Base-by-base conservation (phyloP, 1,140 invertebrate species). In the Calliopsis andreniformis region DNA sequence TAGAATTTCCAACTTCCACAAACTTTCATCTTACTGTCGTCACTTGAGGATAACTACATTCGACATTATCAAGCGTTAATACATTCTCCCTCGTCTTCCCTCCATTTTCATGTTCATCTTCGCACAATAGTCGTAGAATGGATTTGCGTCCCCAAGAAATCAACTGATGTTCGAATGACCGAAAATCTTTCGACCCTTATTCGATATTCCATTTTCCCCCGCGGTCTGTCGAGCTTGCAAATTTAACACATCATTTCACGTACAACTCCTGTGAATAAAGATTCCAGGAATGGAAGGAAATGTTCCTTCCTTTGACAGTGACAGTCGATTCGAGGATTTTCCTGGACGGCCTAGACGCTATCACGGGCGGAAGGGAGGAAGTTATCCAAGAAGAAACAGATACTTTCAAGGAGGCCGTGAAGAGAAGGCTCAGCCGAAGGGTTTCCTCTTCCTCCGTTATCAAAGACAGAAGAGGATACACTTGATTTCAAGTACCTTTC, bases 401-500 rank as follows among this genome's bases (percentile, higher is more conserved):
- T 82, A 85, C 80, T 80, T 76, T 80, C 63, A 55, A 58, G 32
- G 39, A 61, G 43, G 59, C 39, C 23, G 28, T 45, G 49, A 55
- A 53, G 59, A 53, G 59, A 23, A 47, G 51, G 39, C 28, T 30
- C 47, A 55, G 53, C 32, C 81, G 58, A 75, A 76, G 72, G 68
- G 66, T 49, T 78, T 47, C 62, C 39, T 28, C 68, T 66, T 47
- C 56, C 49, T 45, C 59, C 7, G 47, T 51, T 45, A 58, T 75
- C 23, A 69, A 12, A 68, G 61, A 64, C 25, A 51, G 64, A 71
- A 78, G 83, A 78, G 79, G 73, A 79, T 80, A 87, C 56, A 84
- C 85, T 87, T 71, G 66, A 86, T 81, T 69, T 86, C 53, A 59
- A 86, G 87, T 66, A 84, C 80, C 78, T 78, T 87, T 80, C 71